A percentile compares a stretch with the other conserved stretches of the same genome.
These are phyloP conservation scores for Phortica variegata DNA, from an alignment of 1,140 invertebrate genomes.

Conservation along the genomic window DNA sequence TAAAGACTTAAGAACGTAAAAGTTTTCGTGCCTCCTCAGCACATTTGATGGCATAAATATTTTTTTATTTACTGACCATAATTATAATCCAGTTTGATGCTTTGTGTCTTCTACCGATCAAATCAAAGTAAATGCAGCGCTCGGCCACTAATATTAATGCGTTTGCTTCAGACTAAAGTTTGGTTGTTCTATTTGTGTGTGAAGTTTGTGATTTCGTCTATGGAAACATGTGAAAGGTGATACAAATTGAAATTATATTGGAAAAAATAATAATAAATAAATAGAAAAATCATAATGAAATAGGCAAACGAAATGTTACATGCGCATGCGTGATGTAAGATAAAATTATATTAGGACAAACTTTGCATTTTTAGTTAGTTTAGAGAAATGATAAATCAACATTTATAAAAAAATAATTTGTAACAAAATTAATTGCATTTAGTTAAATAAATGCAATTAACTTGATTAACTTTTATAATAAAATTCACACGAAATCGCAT, in stretches of 20 bases:
- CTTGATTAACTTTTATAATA: too few relatives aligned
- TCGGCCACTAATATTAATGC: too few relatives aligned
- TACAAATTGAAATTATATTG: neutral
- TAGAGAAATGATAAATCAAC: too few relatives aligned
- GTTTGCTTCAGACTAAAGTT: too few relatives aligned
- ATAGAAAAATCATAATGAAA: slow-evolving; percentile 31
- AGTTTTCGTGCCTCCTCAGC: too few relatives aligned
- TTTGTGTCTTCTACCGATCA: slow-evolving; percentile 22
- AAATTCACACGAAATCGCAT: too few relatives aligned
- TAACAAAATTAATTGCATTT: too few relatives aligned
- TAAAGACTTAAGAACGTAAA: too few relatives aligned
- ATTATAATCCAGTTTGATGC: slow-evolving; percentile 57
- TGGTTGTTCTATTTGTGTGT: slow-evolving; percentile 6
- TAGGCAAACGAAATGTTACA: slow-evolving; percentile 41
- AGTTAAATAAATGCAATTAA: too few relatives aligned
- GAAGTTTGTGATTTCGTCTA: slow-evolving; percentile 12
- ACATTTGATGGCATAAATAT: too few relatives aligned
- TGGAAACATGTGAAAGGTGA: neutral
- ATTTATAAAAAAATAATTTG: too few relatives aligned
- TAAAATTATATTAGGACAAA: slow-evolving; percentile 57
- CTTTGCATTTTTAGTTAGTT: slow-evolving; percentile 40
- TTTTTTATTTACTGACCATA: slow-evolving; percentile 53
- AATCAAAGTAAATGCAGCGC: slow-evolving; percentile 18
- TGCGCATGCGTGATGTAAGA: slow-evolving; percentile 58
- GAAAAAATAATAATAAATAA: slow-evolving; percentile 1